Evolutionary conservation across 2,797 vertebrate species (phyloP).

Genomic region (Acanthurus lineatus): DNA sequence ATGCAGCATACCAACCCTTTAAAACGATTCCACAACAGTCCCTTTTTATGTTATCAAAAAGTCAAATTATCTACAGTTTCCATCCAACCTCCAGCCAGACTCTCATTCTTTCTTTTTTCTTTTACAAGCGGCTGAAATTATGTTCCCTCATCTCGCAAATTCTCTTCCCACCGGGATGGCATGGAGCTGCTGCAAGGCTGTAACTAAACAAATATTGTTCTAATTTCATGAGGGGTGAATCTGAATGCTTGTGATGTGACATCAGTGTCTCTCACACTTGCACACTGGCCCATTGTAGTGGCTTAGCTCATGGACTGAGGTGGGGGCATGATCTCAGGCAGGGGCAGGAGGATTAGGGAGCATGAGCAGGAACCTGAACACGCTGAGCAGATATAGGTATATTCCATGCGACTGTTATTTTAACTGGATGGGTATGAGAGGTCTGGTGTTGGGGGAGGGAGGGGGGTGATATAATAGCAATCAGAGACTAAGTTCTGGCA

Average conservation of each 20-base stretch:
- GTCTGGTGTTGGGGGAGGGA: neutral
- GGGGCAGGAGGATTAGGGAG: constrained; percentile 33
- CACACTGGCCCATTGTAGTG: constrained; percentile 86
- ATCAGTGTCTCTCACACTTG: constrained; percentile 78
- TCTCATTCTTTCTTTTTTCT: constrained; percentile 29
- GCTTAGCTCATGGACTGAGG: constrained; percentile 53
- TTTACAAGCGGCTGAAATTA: constrained; percentile 50
- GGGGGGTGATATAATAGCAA: constrained; percentile 36
- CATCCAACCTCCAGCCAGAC: constrained; percentile 37
- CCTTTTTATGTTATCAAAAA: constrained; percentile 38
- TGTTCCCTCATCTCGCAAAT: constrained; percentile 56
- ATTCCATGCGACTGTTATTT: constrained; percentile 11
- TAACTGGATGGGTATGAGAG: constrained; percentile 3
- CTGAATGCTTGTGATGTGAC: constrained; percentile 85
- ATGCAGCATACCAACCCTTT: constrained; percentile 9
- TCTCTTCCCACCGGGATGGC: constrained; percentile 66
- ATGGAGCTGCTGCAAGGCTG: constrained; percentile 58
- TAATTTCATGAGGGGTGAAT: constrained; percentile 82
- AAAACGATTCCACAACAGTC: neutral
- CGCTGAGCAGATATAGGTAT: constrained; percentile 40
- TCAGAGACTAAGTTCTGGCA: constrained; percentile 39
- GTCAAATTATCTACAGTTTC: constrained; percentile 61
- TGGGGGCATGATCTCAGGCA: constrained; percentile 52
- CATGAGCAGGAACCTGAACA: constrained; percentile 26
- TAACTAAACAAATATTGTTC: constrained; percentile 88